Base-by-base conservation (phyloP, 2,888 invertebrate species). In the Amitus sp. region DNA sequence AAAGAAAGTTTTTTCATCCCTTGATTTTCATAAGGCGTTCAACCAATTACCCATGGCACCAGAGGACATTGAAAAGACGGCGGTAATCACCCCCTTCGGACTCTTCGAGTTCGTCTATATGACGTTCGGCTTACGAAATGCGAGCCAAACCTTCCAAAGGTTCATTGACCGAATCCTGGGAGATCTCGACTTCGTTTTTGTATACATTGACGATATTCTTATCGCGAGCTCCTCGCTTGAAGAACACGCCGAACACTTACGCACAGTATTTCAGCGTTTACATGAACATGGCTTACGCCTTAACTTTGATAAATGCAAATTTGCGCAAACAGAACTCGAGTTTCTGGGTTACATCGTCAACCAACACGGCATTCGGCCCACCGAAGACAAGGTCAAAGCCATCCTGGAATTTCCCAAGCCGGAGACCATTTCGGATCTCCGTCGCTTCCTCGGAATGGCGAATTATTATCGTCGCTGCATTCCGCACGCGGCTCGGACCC, bases 61-160 rank as follows among this genome's bases (percentile, higher is more conserved):
- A 3, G 56, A 63, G 7, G 57, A 58, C 19, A 37, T 66, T 6
- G 23, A 30, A 12, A 65, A 65, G 15, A 65, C 64, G 2, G 61
- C 57, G 2, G 47, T 62, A 1, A 55, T 37, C 3, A 62, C 63
- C 7, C 68, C 66, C 2, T 59, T 65, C 30, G 63, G 66, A n/a
- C 27, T 58, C 0, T 68, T 45, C 28, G 66, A 68, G 37, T 64
- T 56, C 15, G n/a, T 13, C 0, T 50, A 40, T 1, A 67, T 56
- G 58, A 46, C 62, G n/a, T 62, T 62, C 20, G 62, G 58, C 1
- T 20, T 65, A 1, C 20, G 48, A 7, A 54, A 57, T 17, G 59
- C 61, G 1, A 19, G 45, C 12, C 58, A 63, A 15, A 37, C 62
- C 1, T 60, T 60, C 20, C 45, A 45, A 15, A 23, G 46, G 2